A percentile compares a stretch with the other conserved stretches of the same genome.
Evolutionary conservation across 2,797 vertebrate species (phyloP).

Genomic region (Dryobates pubescens): DNA sequence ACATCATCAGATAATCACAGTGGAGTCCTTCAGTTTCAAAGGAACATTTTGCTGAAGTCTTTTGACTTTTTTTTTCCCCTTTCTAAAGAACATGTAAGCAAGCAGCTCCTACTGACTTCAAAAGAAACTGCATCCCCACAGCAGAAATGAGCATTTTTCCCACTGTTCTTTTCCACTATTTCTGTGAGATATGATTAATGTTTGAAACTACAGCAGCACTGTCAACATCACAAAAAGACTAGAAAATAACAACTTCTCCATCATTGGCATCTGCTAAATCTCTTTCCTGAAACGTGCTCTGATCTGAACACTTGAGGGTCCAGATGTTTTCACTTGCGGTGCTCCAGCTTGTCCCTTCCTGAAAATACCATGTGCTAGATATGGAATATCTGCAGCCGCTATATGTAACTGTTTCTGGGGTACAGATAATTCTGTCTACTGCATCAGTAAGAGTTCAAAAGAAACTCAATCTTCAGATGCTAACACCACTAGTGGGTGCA

Average conservation of each 20-base stretch:
- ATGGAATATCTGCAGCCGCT: background rate
- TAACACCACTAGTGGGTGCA: background rate
- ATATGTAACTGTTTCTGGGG: background rate
- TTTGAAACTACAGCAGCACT: background rate
- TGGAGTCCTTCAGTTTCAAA: background rate
- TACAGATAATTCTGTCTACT: background rate
- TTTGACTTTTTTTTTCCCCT: background rate
- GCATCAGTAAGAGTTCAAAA: background rate
- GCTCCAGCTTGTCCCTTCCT: background rate
- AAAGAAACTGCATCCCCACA: background rate
- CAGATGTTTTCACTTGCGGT: background rate
- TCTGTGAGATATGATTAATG: background rate
- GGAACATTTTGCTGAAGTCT: background rate
- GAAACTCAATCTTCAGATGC: background rate
- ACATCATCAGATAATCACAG: background rate
- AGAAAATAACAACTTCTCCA: background rate
- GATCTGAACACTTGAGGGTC: background rate
- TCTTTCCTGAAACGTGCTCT: background rate
- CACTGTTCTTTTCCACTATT: background rate
- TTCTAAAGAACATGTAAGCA: background rate
- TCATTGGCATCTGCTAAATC: background rate
- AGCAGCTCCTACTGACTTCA: background rate
- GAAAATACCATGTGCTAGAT: background rate
- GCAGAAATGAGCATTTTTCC: background rate
- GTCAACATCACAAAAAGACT: background rate